phyloP scores from a whole-genome alignment of 2,113 vertebrate genomes.

The Podocnemis expansa region DNA sequence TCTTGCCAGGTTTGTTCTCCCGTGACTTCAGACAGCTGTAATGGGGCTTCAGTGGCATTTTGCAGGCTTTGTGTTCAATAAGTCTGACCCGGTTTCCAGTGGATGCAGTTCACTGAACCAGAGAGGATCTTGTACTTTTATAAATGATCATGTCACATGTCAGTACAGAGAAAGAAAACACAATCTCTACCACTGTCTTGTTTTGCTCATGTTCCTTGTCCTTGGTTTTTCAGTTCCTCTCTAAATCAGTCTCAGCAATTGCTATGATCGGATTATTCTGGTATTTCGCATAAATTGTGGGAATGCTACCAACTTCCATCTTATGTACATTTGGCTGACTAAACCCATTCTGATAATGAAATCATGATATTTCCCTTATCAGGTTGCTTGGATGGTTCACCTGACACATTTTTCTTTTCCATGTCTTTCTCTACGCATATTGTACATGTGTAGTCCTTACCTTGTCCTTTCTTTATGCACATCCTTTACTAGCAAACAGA shows the following conservation, averaged over 20 bases:
- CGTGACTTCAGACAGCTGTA: slow-evolving; percentile 6
- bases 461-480: not conserved
- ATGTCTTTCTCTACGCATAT: not conserved
- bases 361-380: not conserved
- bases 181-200: not conserved
- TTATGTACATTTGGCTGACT: slow-evolving; percentile 31
- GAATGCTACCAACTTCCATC: not conserved
- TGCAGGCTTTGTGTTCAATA: slow-evolving; percentile 4
- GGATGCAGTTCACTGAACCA: slow-evolving; percentile 1
- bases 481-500: not conserved
- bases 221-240: slow-evolving; percentile 23
- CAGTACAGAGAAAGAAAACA: slow-evolving; percentile 3
- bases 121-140: not conserved
- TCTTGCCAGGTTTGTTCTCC: slow-evolving; percentile 29
- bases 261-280: slow-evolving; percentile 57
- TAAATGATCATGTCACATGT: slow-evolving; percentile 16
- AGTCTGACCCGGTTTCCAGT: not conserved
- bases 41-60: slow-evolving; percentile 34
- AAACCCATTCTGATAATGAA: slow-evolving; percentile 54
- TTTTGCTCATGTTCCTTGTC: slow-evolving; percentile 15
- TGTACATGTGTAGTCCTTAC: not conserved
- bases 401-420: not conserved
- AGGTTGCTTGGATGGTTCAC: not conserved
- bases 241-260: slow-evolving; percentile 21
- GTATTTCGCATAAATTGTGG: not conserved